Evolutionary conservation across 1,140 invertebrate species (phyloP).

Genomic region (Drosophila nikananu): DNA sequence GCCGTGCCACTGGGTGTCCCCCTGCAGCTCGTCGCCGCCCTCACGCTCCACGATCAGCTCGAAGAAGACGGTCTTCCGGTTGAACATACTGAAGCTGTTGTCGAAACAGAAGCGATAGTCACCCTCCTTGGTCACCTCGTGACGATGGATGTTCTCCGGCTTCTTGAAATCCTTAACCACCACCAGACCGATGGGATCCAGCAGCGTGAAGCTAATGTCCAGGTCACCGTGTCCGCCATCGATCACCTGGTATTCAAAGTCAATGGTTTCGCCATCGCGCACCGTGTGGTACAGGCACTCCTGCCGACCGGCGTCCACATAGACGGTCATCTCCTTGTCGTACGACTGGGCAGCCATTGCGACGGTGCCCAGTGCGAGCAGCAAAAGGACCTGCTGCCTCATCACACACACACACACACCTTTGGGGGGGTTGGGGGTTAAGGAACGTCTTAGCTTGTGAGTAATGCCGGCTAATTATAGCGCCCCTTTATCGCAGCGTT

Average conservation of each 20-base stretch:
- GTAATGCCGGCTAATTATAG: conserved; percentile 20
- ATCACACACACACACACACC: conserved; percentile 2
- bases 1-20: conserved; percentile 87
- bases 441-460: not conserved
- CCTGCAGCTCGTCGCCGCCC: conserved; percentile 67
- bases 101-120: conserved; percentile 94
- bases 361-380: not conserved
- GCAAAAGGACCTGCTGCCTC: not conserved
- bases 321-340: conserved; percentile 90
- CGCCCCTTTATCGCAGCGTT: conserved; percentile 16
- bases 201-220: conserved; percentile 91
- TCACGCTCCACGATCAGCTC: conserved; percentile 90
- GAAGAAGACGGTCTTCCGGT: conserved; percentile 93
- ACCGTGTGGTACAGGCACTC: conserved; percentile 90
- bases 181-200: conserved; percentile 88
- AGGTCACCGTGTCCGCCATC: conserved; percentile 91
- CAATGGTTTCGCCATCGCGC: conserved; percentile 87
- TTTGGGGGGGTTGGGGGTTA: too few relatives aligned
- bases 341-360: conserved; percentile 55
- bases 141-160: conserved; percentile 89
- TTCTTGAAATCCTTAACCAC: conserved; percentile 90
- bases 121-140: conserved; percentile 87
- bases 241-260: conserved; percentile 92
- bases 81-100: conserved; percentile 92
- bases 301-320: conserved; percentile 88